Base-by-base conservation (phyloP, 2,113 vertebrate species). In the Triplophysa rosa region DNA sequence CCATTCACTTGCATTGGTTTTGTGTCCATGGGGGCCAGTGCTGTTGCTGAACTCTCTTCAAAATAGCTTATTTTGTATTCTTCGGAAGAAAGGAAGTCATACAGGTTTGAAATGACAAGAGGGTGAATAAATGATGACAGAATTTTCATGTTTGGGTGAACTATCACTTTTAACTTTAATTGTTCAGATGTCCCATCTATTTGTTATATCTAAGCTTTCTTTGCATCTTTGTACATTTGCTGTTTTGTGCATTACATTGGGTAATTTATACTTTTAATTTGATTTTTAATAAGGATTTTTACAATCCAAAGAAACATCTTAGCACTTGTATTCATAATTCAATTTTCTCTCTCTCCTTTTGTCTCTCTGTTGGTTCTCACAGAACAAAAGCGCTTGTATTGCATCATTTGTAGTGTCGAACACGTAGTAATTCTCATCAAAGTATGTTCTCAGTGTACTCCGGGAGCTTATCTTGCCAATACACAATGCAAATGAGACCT, bases 401-500 rank as follows among this genome's bases (percentile, higher is more conserved):
- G 29, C 33, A 21, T 40, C 40, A 65, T 56, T 80, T 80, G 67
- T 19, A 64, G 47, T 40, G 47, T 72, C 2, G 8, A 66, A 74
- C 70, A 33, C 10, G 37, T 67, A 80, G 23, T 59, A 49, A 74
- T 80, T 52, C 47, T 73, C 49, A 40, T 24, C 23, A 49, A 24
- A 64, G 33, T 67, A 59, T 67, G 42, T 67, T 67, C 37, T 21
- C 24, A 23, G 54, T 45, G 52, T 29, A 52, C 21, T 77, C 80
- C 10, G 8, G 33, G 69, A 76, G 66, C 58, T 69, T 59, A 54
- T 64, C 47, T 64, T 65, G 78, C 42, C 71, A 24, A 63, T 54
- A 81, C 42, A 29, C 26, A n/a, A 67, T 69, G 33, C 72, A 52
- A 77, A 76, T 54, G 61, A 72, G 42, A 59, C 26, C 23, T 19